phyloP scores from a whole-genome alignment of 2,797 vertebrate genomes.

The Borostomias antarcticus region DNA sequence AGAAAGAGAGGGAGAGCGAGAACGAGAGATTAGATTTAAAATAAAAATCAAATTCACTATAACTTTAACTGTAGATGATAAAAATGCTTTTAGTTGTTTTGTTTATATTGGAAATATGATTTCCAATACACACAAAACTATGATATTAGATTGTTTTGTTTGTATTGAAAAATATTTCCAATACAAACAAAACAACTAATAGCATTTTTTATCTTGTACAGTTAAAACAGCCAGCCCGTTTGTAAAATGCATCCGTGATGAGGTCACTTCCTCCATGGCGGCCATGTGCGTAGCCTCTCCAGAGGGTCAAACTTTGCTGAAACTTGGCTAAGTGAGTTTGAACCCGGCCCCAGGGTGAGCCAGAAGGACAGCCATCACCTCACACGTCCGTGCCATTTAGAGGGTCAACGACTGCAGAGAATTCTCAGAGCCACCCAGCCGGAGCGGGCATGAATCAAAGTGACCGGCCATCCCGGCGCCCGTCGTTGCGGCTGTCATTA shows the following conservation, averaged over 20 bases:
- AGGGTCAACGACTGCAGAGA: slow-evolving; percentile 65
- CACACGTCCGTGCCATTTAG: slow-evolving; percentile 74
- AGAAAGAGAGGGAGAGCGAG: slow-evolving; percentile 10
- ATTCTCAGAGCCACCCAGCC: slow-evolving; percentile 58
- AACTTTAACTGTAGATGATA: background rate
- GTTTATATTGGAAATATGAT: no score
- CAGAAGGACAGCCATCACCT: slow-evolving; percentile 73
- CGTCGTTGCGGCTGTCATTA: slow-evolving; percentile 68
- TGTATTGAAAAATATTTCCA: no score
- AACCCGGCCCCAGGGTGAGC: slow-evolving; percentile 42
- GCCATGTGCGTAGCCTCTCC: slow-evolving; percentile 43
- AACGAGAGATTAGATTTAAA: background rate
- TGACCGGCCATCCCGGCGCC: slow-evolving; percentile 65
- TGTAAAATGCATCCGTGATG: slow-evolving; percentile 29
- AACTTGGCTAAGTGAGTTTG: slow-evolving; percentile 56
- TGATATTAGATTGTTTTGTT: no score
- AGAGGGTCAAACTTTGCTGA: slow-evolving; percentile 54
- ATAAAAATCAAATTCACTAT: background rate
- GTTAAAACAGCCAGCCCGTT: background rate
- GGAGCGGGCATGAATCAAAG: slow-evolving; percentile 70
- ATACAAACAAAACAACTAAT: background rate
- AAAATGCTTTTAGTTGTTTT: no score
- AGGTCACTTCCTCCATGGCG: slow-evolving; percentile 56
- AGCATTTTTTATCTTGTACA: no score
- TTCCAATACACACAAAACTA: no score